A percentile compares a stretch with the other conserved stretches of the same genome.
Conservation (phyloP, 2,888 invertebrate species). For the Clunio marinus region DNA sequence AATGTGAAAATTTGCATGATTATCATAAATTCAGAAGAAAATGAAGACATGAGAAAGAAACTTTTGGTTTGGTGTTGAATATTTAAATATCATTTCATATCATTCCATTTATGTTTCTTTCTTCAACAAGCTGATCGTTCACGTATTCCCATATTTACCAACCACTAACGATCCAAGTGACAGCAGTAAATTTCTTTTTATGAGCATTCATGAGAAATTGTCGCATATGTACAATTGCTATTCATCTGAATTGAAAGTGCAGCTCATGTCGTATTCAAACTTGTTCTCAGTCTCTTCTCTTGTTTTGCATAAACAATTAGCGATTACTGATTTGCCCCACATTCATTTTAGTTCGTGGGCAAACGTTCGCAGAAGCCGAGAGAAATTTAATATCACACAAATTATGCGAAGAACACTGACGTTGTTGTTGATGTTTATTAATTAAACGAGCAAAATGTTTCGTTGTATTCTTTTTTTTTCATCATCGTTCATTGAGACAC, state of each 20-base stretch:
- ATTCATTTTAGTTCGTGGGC: not conserved
- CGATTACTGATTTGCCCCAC: not conserved
- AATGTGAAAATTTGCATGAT: no score
- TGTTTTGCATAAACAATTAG: slow-evolving; percentile 3
- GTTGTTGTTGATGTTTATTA: no score
- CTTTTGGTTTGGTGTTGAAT: no score
- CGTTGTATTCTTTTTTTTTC: not conserved
- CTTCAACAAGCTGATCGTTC: no score
- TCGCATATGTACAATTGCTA: not conserved
- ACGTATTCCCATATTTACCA: not conserved
- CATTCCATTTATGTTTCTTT: no score
- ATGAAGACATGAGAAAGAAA: no score
- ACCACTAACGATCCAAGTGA: not conserved
- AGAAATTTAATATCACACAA: not conserved
- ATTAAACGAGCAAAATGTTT: no score
- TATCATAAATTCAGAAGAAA: no score
- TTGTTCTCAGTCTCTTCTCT: slow-evolving; percentile 2
- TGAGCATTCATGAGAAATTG: no score
- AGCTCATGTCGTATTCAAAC: not conserved
- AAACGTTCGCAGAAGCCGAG: not conserved
- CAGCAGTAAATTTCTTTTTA: not conserved
- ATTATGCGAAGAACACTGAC: not conserved
- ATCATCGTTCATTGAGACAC: not conserved
- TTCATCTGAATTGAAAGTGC: not conserved
- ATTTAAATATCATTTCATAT: no score